Percentiles rank a stretch among this genome's conserved stretches.
These are phyloP conservation scores for Boleophthalmus pectinirostris DNA, from an alignment of 2,113 vertebrate genomes.

Conservation along the genomic window DNA sequence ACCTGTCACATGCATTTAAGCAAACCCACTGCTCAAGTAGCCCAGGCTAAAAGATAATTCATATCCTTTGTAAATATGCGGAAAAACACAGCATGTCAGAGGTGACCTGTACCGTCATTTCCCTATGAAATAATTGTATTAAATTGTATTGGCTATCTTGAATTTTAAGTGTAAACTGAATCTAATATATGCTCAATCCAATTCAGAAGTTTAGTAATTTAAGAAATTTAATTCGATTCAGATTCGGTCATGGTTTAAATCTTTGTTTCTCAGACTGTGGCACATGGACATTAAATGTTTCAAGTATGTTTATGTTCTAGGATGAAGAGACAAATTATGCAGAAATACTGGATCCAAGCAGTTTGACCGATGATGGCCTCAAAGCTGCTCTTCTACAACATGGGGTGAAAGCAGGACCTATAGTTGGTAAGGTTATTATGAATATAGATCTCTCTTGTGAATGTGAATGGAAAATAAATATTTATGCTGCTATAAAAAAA, in stretches of 20 bases:
- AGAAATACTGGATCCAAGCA: constrained; percentile 60
- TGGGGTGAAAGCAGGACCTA: constrained; percentile 82
- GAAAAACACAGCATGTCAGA: background rate
- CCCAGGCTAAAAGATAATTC: constrained; percentile 1
- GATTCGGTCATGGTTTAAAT: too few relatives aligned
- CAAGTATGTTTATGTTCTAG: constrained; percentile 2
- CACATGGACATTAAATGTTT: too few relatives aligned
- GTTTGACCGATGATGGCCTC: constrained; percentile 77
- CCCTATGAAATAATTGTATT: too few relatives aligned
- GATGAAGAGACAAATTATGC: constrained; percentile 14
- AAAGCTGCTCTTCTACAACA: constrained; percentile 68
- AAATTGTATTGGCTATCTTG: too few relatives aligned
- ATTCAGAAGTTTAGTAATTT: too few relatives aligned
- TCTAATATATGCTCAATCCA: too few relatives aligned
- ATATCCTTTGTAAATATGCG: background rate
- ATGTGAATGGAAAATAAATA: background rate
- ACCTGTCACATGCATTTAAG: constrained; percentile 54
- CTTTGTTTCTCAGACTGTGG: too few relatives aligned
- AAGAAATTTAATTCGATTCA: too few relatives aligned
- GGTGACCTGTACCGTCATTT: background rate
- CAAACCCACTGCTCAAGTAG: background rate
- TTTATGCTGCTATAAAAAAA: background rate
- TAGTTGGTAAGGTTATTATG: constrained; percentile 73
- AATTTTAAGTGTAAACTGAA: too few relatives aligned
- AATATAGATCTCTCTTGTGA: background rate